Percentiles rank a stretch among this genome's conserved stretches.
Conservation (phyloP, 1,140 invertebrate genomes). For the Papilio xuthus region DNA sequence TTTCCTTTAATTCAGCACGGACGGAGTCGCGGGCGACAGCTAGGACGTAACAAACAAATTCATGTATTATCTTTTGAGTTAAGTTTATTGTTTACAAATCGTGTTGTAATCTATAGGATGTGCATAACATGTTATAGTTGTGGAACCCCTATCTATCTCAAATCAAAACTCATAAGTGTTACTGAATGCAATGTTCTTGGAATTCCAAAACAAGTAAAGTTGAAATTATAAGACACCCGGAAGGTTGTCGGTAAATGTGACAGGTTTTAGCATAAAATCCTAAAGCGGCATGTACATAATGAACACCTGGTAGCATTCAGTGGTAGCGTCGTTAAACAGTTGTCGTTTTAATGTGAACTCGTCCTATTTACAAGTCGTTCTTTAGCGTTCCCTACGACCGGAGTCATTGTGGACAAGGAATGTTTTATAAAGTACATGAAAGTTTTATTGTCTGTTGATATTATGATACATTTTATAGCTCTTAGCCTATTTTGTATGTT, state of each 20-base stretch:
- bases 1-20: too few relatives aligned
- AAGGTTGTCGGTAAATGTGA: constrained; percentile 3
- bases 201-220: not conserved
- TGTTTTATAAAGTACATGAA: constrained; percentile 27
- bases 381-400: constrained; percentile 17
- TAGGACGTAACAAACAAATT: too few relatives aligned
- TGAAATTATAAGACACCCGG: not conserved
- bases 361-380: constrained; percentile 33
- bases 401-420: constrained; percentile 21
- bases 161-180: not conserved
- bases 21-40: too few relatives aligned
- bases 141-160: too few relatives aligned
- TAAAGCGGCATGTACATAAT: constrained; percentile 17
- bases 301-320: constrained; percentile 11
- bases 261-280: constrained; percentile 22
- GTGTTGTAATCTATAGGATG: too few relatives aligned
- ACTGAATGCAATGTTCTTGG: not conserved
- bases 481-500: not conserved
- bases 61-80: too few relatives aligned
- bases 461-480: constrained; percentile 20
- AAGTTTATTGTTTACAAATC: too few relatives aligned
- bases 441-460: constrained; percentile 12
- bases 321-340: constrained; percentile 13
- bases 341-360: constrained; percentile 29
- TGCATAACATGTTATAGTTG: too few relatives aligned